Percentiles rank a stretch among this genome's conserved stretches.
These are phyloP conservation scores for Cerastis leucographa DNA, from an alignment of 2,888 invertebrate species.

Conservation along the genomic window DNA sequence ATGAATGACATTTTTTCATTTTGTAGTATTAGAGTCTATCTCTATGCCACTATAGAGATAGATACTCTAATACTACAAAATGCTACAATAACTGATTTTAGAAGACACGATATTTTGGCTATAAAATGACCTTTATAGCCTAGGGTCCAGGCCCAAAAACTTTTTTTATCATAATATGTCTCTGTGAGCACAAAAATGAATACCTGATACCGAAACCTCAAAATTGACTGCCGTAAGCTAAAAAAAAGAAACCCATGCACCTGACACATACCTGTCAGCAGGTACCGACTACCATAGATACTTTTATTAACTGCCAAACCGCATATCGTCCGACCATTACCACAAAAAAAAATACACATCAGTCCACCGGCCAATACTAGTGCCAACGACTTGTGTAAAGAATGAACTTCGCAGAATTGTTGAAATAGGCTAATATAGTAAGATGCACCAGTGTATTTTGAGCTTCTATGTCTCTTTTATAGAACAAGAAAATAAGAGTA, in stretches of 20 bases:
- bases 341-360: slow-evolving; percentile 65
- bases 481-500: slow-evolving; percentile 15
- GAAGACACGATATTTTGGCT: not conserved
- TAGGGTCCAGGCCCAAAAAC: not conserved
- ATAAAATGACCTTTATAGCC: not conserved
- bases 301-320: slow-evolving; percentile 24
- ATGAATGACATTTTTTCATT: not conserved
- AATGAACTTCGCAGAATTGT: slow-evolving; percentile 80
- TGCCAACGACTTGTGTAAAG: slow-evolving; percentile 83
- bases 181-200: not conserved
- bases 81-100: not conserved
- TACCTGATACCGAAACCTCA: not conserved
- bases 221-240: not conserved
- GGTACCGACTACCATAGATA: slow-evolving; percentile 26
- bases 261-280: slow-evolving; percentile 45
- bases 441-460: slow-evolving; percentile 69
- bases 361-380: slow-evolving; percentile 70
- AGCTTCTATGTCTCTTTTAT: slow-evolving; percentile 61
- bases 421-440: slow-evolving; percentile 80
- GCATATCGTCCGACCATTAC: slow-evolving; percentile 18
- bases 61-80: too few species aligned
- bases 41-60: too few species aligned
- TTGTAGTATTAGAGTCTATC: not conserved
- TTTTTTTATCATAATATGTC: not conserved
- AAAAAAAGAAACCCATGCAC: slow-evolving; percentile 24